Conservation (phyloP, 2,888 invertebrate species). For the Nomada ferruginata region DNA sequence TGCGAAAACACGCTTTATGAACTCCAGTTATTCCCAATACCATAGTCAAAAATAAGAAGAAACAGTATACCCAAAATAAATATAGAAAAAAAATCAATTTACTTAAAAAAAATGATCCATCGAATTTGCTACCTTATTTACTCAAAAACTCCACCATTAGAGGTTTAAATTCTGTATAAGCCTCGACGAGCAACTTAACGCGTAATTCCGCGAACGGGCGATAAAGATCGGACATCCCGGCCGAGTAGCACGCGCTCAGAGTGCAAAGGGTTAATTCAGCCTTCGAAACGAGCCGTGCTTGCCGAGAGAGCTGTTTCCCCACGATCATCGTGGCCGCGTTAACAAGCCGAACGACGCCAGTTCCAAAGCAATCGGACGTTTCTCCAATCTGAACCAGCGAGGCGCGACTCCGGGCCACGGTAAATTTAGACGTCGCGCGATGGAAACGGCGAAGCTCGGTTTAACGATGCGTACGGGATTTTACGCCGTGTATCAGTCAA, state of each 20-base stretch:
- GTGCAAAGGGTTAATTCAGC: slow-evolving; percentile 47
- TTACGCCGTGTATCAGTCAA: slow-evolving; percentile 73
- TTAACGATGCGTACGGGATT: slow-evolving; percentile 74
- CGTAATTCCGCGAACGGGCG: slow-evolving; percentile 12
- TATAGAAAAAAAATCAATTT: too few relatives aligned
- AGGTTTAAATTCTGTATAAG: neutral
- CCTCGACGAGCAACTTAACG: slow-evolving; percentile 14
- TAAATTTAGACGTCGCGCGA: slow-evolving; percentile 71
- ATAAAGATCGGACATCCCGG: slow-evolving; percentile 52
- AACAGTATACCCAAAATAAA: too few relatives aligned
- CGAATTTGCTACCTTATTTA: too few relatives aligned
- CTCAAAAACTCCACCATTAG: too few relatives aligned
- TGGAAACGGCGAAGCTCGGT: slow-evolving; percentile 66
- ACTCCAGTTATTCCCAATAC: too few relatives aligned
- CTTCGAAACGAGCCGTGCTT: slow-evolving; percentile 26
- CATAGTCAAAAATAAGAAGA: too few relatives aligned
- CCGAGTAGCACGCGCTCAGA: slow-evolving; percentile 4
- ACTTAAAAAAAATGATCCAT: too few relatives aligned
- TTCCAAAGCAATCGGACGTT: slow-evolving; percentile 35
- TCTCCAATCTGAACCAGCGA: slow-evolving; percentile 6
- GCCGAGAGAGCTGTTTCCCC: slow-evolving; percentile 14
- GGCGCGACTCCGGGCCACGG: slow-evolving; percentile 16
- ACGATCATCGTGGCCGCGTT: slow-evolving; percentile 32
- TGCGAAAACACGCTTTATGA: too few relatives aligned
- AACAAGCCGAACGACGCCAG: slow-evolving; percentile 37